Evolutionary conservation across 92 coral and sea anemone genomes (phyloP).

Genomic region (Porites evermanni): DNA sequence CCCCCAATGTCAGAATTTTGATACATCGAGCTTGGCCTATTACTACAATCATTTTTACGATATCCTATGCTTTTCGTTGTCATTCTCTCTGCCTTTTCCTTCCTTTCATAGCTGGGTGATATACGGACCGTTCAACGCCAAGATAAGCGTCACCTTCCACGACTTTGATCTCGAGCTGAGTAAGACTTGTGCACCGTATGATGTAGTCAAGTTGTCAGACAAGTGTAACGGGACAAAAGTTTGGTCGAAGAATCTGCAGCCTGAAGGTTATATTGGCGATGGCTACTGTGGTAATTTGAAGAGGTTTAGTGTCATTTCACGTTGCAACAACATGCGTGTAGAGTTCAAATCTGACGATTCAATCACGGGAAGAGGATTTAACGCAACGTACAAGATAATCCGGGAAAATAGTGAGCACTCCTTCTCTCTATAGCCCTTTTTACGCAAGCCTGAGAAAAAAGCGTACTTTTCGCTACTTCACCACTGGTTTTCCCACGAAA

Average conservation of each 20-base stretch:
- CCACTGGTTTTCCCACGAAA: too few relatives aligned
- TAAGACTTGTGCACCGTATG: conserved; percentile 82
- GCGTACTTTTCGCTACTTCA: too few relatives aligned
- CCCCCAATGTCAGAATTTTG: too few relatives aligned
- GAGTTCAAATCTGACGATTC: conserved; percentile 86
- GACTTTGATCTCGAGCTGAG: conserved; percentile 87
- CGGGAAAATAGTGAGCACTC: conserved; percentile 65
- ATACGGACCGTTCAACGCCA: conserved; percentile 44
- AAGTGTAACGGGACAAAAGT: conserved; percentile 63
- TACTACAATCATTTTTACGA: too few relatives aligned
- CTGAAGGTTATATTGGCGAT: conserved; percentile 22
- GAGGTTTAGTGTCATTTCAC: conserved; percentile 71
- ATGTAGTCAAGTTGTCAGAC: conserved; percentile 70
- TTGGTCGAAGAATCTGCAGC: conserved; percentile 55
- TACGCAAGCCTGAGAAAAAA: too few relatives aligned
- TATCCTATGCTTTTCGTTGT: too few relatives aligned
- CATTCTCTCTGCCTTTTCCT: not conserved
- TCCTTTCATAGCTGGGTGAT: conserved; percentile 66
- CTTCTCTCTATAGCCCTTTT: too few relatives aligned
- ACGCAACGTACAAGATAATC: conserved; percentile 72
- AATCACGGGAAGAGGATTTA: conserved; percentile 76
- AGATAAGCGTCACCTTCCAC: conserved; percentile 63
- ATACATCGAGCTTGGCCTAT: too few relatives aligned
- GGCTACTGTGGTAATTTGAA: conserved; percentile 79
- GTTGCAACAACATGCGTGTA: conserved; percentile 73